These are phyloP conservation scores for Laterallus jamaicensis DNA, from an alignment of 2,113 vertebrate genomes.

Conservation along the genomic window DNA sequence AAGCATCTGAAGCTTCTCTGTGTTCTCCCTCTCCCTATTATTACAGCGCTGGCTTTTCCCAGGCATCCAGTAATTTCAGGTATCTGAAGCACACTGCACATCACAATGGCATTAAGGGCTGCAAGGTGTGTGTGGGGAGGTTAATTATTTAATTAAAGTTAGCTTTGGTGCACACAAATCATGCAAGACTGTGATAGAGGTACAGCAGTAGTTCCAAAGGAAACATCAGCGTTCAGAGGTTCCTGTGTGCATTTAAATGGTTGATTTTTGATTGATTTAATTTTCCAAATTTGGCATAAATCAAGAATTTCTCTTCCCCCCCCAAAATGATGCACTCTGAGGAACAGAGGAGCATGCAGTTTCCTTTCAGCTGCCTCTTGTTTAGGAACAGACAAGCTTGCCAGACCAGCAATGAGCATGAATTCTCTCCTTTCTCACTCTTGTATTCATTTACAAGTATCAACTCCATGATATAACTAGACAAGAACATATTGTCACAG, in stretches of 20 bases:
- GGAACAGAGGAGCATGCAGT: not conserved
- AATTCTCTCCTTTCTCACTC: not conserved
- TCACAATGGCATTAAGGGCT: not conserved
- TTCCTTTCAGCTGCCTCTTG: not conserved
- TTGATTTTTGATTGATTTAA: not conserved
- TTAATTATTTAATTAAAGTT: not conserved
- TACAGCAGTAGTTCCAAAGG: not conserved
- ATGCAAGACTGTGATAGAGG: not conserved
- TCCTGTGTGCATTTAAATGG: not conserved
- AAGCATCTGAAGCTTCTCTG: not conserved
- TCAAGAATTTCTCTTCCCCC: fast-evolving
- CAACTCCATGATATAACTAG: not conserved
- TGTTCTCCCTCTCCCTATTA: not conserved
- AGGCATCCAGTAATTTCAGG: not conserved
- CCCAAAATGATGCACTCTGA: not conserved
- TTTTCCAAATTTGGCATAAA: not conserved
- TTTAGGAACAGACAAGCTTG: not conserved
- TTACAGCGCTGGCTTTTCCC: not conserved
- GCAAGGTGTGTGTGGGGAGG: too few species aligned
- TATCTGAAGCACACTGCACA: not conserved
- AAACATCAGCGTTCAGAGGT: not conserved
- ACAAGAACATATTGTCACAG: not conserved
- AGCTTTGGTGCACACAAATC: not conserved
- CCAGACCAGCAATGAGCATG: not conserved
- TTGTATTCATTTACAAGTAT: not conserved